These are phyloP conservation scores for Delichon dasypus DNA, from an alignment of 2,797 vertebrate species.

Conservation along the genomic window DNA sequence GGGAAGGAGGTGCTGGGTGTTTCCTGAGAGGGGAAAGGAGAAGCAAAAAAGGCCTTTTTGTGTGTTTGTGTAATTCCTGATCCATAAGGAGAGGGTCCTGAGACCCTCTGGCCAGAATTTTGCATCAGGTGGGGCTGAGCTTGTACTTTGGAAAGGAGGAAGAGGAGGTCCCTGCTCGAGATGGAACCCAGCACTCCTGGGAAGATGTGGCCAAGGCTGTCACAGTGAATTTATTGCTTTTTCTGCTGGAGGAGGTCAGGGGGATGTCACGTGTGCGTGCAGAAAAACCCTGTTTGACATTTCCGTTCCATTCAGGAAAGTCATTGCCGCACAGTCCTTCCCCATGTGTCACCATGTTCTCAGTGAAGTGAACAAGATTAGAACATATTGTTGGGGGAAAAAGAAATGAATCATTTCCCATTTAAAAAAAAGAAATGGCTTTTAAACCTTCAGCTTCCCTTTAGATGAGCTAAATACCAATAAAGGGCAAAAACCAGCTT, in stretches of 20 bases:
- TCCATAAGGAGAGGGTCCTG: too few species aligned
- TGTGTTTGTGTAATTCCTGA: background rate
- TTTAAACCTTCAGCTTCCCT: background rate
- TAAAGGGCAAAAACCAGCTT: background rate
- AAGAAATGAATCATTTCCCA: background rate
- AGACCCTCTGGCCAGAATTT: background rate
- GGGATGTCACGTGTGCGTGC: rapidly evolving
- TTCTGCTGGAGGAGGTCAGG: background rate
- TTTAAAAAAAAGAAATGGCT: rapidly evolving
- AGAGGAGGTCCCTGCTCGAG: background rate
- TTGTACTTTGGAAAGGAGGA: background rate
- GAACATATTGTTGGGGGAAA: background rate
- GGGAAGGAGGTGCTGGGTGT: background rate
- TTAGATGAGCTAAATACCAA: background rate
- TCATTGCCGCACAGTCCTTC: background rate
- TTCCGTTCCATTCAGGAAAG: background rate
- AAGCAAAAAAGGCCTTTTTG: too few species aligned
- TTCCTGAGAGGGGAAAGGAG: background rate
- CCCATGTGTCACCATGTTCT: background rate
- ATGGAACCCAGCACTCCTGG: background rate
- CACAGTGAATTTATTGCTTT: background rate
- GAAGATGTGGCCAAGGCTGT: background rate
- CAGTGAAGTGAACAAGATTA: background rate
- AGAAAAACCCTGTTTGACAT: background rate
- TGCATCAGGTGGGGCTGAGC: too few species aligned